phyloP scores from a whole-genome alignment of 1,140 invertebrate genomes.

The Camponotus pennsylvanicus region DNA sequence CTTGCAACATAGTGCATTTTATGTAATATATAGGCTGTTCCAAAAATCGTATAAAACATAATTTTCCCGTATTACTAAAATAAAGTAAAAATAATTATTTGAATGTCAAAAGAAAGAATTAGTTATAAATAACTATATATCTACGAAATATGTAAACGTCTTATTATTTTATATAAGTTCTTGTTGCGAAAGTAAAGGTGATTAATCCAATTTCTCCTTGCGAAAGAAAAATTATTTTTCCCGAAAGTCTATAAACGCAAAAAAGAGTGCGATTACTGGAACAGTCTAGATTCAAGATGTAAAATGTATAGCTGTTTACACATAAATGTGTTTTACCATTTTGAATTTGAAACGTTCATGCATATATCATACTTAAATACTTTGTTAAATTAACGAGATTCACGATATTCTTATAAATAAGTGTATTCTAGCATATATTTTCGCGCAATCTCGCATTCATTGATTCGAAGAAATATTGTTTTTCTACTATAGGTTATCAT shows the following conservation, averaged over 20 bases:
- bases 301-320: conserved; percentile 11
- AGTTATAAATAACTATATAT: neutral
- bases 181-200: neutral
- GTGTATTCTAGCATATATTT: conserved; percentile 4
- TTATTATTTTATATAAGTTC: neutral
- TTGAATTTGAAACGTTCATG: conserved; percentile 12
- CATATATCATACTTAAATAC: neutral
- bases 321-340: conserved; percentile 18
- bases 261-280: neutral
- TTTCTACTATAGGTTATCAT: conserved; percentile 24
- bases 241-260: neutral
- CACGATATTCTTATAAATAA: conserved; percentile 29
- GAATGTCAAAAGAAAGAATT: neutral
- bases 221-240: neutral
- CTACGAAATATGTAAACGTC: neutral
- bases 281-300: neutral
- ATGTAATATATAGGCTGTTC: neutral
- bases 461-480: conserved; percentile 29
- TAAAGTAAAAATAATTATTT: neutral
- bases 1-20: neutral
- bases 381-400: conserved; percentile 26
- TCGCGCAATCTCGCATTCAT: conserved; percentile 2
- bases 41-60: neutral
- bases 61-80: neutral
- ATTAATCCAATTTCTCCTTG: neutral